A percentile compares a stretch with the other conserved stretches of the same genome.
Evolutionary conservation across 2,113 vertebrate species (phyloP).

Genomic region (Elgaria multicarinata): DNA sequence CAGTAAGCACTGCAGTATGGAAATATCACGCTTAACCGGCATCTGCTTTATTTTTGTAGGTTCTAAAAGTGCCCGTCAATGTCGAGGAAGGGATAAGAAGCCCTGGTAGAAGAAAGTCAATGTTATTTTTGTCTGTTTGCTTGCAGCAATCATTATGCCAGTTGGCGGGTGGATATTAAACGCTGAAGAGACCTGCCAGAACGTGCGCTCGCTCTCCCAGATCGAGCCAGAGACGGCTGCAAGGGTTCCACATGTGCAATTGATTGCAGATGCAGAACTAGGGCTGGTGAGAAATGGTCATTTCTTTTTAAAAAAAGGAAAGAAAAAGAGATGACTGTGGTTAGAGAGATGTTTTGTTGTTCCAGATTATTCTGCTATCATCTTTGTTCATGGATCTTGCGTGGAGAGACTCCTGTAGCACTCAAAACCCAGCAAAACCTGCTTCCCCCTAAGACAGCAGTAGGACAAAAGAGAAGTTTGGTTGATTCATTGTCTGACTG

Average conservation of each 20-base stretch:
- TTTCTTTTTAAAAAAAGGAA: too few species aligned
- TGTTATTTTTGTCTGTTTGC: slow-evolving; percentile 31
- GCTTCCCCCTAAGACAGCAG: background rate
- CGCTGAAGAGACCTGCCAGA: background rate
- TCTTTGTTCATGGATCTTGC: background rate
- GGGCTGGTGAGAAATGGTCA: too few species aligned
- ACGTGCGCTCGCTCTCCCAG: background rate
- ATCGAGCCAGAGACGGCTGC: background rate
- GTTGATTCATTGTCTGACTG: too few species aligned
- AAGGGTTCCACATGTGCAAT: background rate
- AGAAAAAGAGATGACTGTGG: background rate
- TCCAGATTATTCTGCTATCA: background rate
- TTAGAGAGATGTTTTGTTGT: background rate
- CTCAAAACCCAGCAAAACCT: background rate
- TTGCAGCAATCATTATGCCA: slow-evolving; percentile 10
- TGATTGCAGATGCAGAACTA: background rate
- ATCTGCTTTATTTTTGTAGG: background rate
- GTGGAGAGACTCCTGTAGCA: background rate
- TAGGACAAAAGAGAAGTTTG: background rate
- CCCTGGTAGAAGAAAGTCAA: background rate
- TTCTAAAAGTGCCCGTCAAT: background rate
- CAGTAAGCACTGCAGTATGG: background rate
- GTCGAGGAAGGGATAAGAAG: background rate
- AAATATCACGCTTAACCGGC: background rate
- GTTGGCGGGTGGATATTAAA: slow-evolving; percentile 15